Evolutionary conservation across 53 echinoderm and acorn worm genomes (phyloP), one percentile per base, ranked within the genome.

Genomic region (Mesocentrotus franciscanus): DNA sequence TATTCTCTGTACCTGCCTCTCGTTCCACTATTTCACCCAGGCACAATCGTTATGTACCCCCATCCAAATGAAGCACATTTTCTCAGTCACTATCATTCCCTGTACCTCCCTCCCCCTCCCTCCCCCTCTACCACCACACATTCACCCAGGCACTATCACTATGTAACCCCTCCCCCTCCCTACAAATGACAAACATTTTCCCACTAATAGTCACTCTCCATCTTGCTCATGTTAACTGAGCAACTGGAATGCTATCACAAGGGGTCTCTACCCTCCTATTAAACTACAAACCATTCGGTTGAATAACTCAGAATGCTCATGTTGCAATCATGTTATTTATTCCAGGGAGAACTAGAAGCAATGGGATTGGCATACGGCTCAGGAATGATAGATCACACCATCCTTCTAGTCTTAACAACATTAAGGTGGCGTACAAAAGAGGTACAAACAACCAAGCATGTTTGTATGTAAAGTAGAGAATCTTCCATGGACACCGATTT

Each of bases 171-270:
- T 3, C 61, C 64, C 64, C 64, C 64, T 18, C 6, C 49, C 20
- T 64, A 64, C 20, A 64, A 64, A 64, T 64, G 64, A 64, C 64
- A 64, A 16, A 18, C 35, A 81, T 81, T 81, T 36, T 36, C 29
- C 42, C 20, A 42, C 72, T 39, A 15, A 42, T 18, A 33, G 81
- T 81, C 81, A 42, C 42, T 39, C 18, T 81, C 81, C 20, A 42
- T 81, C 81, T 39, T 15, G 36, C 39, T 36, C 17, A 29, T 81
- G 42, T 18, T 81, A 72, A 72, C 10, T 72, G 72, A 72, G n/a
- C 72, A 27, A 72, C 30, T 81, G 81, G 29, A 81, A 81, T 81
- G 42, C 81, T 42, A 81, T 81, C 42, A 81, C 81, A 81, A 81
- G 81, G 12, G 81, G 81, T 81, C 81, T 42, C 42, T 81, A 81